Evolutionary conservation across 1,140 invertebrate genomes (phyloP).

Genomic region (Polypedilum pembai): DNA sequence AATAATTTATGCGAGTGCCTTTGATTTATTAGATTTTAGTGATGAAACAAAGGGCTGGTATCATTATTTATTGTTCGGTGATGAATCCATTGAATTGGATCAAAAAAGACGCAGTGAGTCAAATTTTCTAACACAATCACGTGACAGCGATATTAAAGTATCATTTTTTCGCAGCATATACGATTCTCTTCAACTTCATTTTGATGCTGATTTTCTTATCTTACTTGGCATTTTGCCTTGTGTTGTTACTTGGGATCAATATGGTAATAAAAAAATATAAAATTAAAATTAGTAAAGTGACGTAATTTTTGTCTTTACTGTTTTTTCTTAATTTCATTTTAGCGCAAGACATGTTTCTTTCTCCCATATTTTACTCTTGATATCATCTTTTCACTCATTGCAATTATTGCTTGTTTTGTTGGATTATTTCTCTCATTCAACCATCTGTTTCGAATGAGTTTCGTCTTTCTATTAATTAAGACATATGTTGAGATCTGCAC

Average conservation of each 20-base stretch:
- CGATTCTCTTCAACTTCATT: background rate
- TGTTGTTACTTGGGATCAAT: background rate
- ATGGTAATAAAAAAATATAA: background rate
- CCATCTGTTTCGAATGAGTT: background rate
- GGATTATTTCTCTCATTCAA: background rate
- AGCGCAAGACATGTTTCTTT: conserved; percentile 22
- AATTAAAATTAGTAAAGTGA: background rate
- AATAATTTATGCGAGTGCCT: background rate
- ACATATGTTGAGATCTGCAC: background rate
- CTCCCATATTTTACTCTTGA: background rate
- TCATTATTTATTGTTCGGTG: background rate
- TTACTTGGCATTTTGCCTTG: background rate
- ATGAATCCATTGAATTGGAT: background rate
- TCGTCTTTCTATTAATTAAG: background rate
- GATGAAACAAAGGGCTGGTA: background rate
- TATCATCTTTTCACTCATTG: background rate
- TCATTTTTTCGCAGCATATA: too few relatives aligned
- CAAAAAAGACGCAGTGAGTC: background rate
- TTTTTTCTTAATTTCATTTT: background rate
- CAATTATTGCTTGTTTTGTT: background rate
- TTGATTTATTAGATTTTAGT: background rate
- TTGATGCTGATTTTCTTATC: background rate
- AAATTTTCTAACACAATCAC: background rate
- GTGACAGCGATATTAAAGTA: too few relatives aligned
- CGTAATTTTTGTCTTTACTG: background rate